Conservation (phyloP, 2,113 vertebrate genomes). For the Sceloporus undulatus region DNA sequence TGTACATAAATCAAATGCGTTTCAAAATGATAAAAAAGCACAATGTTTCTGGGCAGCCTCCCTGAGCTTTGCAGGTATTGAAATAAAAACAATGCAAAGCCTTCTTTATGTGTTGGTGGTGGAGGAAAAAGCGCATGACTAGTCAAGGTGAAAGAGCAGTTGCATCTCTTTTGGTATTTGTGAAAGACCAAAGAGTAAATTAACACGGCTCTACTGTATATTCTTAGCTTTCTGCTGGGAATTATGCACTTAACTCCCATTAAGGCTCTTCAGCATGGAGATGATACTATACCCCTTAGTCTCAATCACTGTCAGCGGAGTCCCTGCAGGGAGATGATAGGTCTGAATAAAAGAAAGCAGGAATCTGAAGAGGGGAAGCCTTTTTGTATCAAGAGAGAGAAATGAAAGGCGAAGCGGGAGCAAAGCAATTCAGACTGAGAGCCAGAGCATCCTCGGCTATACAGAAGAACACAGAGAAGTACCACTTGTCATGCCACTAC, state of each 20-base stretch:
- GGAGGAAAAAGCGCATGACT: conserved; percentile 39
- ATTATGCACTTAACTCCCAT: conserved; percentile 65
- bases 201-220: conserved; percentile 50
- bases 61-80: conserved; percentile 21
- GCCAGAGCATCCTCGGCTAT: conserved; percentile 56
- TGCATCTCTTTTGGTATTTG: conserved; percentile 46
- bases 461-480: conserved; percentile 49
- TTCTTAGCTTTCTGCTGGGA: conserved; percentile 60
- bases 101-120: conserved; percentile 28
- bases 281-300: conserved; percentile 53
- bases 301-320: conserved; percentile 61
- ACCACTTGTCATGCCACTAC: conserved; percentile 57
- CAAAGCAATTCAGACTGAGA: conserved; percentile 28
- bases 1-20: background rate
- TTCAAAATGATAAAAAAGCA: background rate
- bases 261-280: conserved; percentile 66
- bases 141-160: conserved; percentile 46
- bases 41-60: background rate
- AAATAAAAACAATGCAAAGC: conserved; percentile 11
- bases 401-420: conserved; percentile 29
- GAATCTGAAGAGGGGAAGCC: conserved; percentile 63
- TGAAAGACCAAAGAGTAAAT: conserved; percentile 64
- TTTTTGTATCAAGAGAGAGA: conserved; percentile 48
- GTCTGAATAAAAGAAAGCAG: conserved; percentile 64
- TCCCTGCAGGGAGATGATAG: conserved; percentile 60